A percentile compares a stretch with the other conserved stretches of the same genome.
These are phyloP conservation scores for Bombus pascuorum DNA, from an alignment of 1,140 invertebrate species.

Conservation along the genomic window DNA sequence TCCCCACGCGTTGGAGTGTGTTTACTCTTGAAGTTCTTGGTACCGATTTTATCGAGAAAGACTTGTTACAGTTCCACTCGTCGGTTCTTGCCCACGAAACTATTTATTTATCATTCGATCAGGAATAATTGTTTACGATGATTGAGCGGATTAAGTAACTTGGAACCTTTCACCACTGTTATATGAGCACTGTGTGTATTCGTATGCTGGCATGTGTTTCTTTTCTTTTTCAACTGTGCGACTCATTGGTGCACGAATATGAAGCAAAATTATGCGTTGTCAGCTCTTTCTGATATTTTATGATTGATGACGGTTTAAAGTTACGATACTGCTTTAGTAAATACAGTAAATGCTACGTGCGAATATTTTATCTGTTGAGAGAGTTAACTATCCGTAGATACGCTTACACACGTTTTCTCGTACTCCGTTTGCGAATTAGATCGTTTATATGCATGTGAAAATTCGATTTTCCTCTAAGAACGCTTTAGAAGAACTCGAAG, in stretches of 20 bases:
- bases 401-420: too few relatives aligned
- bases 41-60: constrained; percentile 31
- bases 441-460: too few relatives aligned
- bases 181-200: neutral
- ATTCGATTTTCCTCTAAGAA: too few relatives aligned
- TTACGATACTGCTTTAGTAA: neutral
- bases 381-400: too few relatives aligned
- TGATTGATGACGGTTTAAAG: constrained; percentile 12
- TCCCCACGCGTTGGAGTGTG: neutral
- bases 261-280: neutral
- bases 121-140: constrained; percentile 20
- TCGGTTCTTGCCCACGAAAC: neutral
- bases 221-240: neutral
- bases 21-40: constrained; percentile 21
- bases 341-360: neutral
- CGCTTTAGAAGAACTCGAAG: too few relatives aligned
- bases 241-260: neutral
- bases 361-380: too few relatives aligned
- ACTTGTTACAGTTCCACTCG: neutral
- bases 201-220: too few relatives aligned
- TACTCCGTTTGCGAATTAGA: too few relatives aligned
- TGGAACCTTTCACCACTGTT: neutral
- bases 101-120: constrained; percentile 37
- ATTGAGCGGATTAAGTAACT: neutral
- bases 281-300: constrained; percentile 9